A percentile compares a stretch with the other conserved stretches of the same genome.
These are phyloP conservation scores for Drosophila mauritiana DNA, from an alignment of 1,140 invertebrate genomes.

Conservation along the genomic window DNA sequence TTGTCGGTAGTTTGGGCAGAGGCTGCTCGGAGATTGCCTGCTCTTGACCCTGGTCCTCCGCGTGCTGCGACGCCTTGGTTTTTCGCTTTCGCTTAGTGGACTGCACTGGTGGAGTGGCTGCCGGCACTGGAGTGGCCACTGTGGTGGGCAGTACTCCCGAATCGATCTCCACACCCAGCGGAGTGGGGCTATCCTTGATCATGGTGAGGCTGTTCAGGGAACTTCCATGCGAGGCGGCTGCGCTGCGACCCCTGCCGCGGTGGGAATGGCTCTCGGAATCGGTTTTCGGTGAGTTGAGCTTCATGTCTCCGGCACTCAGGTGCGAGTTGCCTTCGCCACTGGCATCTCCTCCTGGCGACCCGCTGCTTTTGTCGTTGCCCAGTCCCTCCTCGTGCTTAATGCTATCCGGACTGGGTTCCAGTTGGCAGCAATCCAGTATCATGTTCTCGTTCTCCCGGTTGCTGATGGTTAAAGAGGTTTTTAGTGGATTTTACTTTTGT, in stretches of 20 bases:
- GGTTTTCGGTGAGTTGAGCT: slow-evolving; percentile 69
- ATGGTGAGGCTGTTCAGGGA: slow-evolving; percentile 59
- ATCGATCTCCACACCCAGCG: slow-evolving; percentile 65
- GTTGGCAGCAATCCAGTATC: slow-evolving; percentile 96
- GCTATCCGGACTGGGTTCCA: slow-evolving; percentile 91
- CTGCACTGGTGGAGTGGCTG: slow-evolving; percentile 46
- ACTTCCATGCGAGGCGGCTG: slow-evolving; percentile 51
- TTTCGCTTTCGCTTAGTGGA: slow-evolving; percentile 74
- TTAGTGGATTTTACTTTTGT: no score
- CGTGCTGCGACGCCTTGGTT: slow-evolving; percentile 68
- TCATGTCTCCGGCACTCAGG: slow-evolving; percentile 57
- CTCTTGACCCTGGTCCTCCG: slow-evolving; percentile 53
- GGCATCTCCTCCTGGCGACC: slow-evolving; percentile 93
- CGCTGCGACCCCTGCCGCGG: slow-evolving; percentile 57
- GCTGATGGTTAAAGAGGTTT: slow-evolving; percentile 85
- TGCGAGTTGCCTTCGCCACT: slow-evolving; percentile 78
- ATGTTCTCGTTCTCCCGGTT: slow-evolving; percentile 95
- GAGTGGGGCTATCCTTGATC: slow-evolving; percentile 73
- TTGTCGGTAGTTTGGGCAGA: slow-evolving; percentile 64
- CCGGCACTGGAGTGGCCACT: slow-evolving; percentile 60
- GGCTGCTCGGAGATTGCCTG: slow-evolving; percentile 68
- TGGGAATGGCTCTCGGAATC: slow-evolving; percentile 72
- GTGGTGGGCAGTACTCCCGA: slow-evolving; percentile 53
- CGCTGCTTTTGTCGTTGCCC: slow-evolving; percentile 92
- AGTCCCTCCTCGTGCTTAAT: slow-evolving; percentile 91